Percentiles rank a stretch among this genome's conserved stretches.
phyloP scores from a whole-genome alignment of 2,113 vertebrate genomes.

The Lycaon pictus region DNA sequence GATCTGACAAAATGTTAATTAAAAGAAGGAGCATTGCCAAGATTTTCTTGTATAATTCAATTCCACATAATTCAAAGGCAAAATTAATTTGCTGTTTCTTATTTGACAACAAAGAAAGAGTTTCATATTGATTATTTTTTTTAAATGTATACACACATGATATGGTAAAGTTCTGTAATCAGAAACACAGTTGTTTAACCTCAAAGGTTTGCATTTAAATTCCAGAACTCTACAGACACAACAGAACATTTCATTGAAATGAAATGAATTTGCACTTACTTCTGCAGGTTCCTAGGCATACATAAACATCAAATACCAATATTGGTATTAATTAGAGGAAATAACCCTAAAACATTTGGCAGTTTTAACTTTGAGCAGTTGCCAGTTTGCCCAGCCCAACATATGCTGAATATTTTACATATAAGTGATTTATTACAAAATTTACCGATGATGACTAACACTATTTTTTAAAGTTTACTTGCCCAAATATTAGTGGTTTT shows the following conservation, averaged over 20 bases:
- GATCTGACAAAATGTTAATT: conserved; percentile 86
- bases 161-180: conserved; percentile 57
- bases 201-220: conserved; percentile 77
- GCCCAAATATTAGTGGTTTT: conserved; percentile 72
- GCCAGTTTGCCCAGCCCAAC: conserved; percentile 66
- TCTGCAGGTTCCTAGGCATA: conserved; percentile 62
- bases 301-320: conserved; percentile 76
- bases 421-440: conserved; percentile 80
- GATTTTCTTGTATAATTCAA: conserved; percentile 76
- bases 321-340: conserved; percentile 82
- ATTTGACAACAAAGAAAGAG: conserved; percentile 78
- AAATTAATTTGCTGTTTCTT: conserved; percentile 85
- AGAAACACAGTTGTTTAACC: conserved; percentile 75
- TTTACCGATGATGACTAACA: conserved; percentile 62
- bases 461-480: conserved; percentile 75
- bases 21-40: conserved; percentile 79
- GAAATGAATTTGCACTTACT: conserved; percentile 70
- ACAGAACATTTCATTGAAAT: conserved; percentile 58
- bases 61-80: conserved; percentile 81
- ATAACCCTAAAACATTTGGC: conserved; percentile 77
- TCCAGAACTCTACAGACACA: conserved; percentile 67
- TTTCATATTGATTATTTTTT: conserved; percentile 79
- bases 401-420: conserved; percentile 81
- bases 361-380: conserved; percentile 73
- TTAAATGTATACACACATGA: conserved; percentile 69